phyloP scores from a whole-genome alignment of 2,888 invertebrate genomes.

The Rhynchonema sp. region DNA sequence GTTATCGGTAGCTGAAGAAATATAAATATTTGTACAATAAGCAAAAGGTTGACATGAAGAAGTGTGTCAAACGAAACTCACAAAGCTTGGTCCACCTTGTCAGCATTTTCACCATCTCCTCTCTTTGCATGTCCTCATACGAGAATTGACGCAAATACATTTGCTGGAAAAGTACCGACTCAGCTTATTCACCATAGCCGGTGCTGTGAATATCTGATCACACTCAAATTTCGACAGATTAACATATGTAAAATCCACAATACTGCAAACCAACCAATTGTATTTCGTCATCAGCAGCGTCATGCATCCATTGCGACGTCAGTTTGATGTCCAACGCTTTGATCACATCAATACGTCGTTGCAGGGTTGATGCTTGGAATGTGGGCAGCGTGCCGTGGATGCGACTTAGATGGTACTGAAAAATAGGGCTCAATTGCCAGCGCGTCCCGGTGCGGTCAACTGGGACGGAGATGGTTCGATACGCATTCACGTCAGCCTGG shows the following conservation, averaged over 20 bases:
- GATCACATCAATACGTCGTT: not conserved
- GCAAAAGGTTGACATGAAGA: too few species aligned
- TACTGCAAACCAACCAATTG: not conserved
- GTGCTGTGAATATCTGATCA: too few species aligned
- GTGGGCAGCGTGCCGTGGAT: conserved; percentile 5
- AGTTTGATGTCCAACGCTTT: not conserved
- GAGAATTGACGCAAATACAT: not conserved
- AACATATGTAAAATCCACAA: too few species aligned
- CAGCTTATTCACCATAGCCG: too few species aligned
- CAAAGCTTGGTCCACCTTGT: not conserved
- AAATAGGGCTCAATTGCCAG: too few species aligned
- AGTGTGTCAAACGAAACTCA: not conserved
- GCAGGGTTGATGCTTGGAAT: not conserved
- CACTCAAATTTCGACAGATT: too few species aligned
- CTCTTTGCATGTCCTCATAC: not conserved
- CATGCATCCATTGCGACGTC: not conserved
- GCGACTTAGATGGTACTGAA: conserved; percentile 4
- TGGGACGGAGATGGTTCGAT: too few species aligned
- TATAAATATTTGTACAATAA: too few species aligned
- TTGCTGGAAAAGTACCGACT: not conserved
- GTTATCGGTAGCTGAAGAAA: not conserved
- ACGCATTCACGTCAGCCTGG: too few species aligned
- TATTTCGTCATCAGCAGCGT: not conserved
- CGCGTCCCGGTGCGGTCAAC: too few species aligned
- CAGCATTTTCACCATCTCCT: not conserved